These are phyloP conservation scores for Pammene aurita DNA, from an alignment of 2,888 invertebrate species.

Conservation along the genomic window DNA sequence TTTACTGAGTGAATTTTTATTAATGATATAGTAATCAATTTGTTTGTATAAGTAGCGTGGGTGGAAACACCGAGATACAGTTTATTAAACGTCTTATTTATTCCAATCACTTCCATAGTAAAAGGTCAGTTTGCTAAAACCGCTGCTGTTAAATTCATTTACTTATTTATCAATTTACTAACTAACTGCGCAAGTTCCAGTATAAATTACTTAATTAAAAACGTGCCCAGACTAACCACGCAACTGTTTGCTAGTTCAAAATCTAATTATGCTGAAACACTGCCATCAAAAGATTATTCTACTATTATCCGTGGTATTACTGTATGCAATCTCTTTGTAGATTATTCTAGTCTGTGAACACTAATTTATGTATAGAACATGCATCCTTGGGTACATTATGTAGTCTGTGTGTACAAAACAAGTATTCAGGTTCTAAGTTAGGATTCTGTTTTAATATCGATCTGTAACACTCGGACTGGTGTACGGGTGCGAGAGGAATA, in stretches of 20 bases:
- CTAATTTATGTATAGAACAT: not conserved
- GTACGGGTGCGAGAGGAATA: too few relatives aligned
- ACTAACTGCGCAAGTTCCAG: not conserved
- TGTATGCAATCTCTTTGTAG: slow-evolving; percentile 13
- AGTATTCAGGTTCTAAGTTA: not conserved
- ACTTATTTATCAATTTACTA: not conserved
- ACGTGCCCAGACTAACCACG: slow-evolving; percentile 4
- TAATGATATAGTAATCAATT: too few relatives aligned
- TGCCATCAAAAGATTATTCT: not conserved
- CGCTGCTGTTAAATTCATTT: not conserved
- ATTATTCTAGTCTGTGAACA: not conserved
- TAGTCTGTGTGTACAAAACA: not conserved
- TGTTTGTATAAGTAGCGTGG: too few relatives aligned
- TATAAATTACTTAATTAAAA: slow-evolving; percentile 2
- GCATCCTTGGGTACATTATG: not conserved
- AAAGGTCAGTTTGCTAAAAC: not conserved
- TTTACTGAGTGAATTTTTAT: too few relatives aligned
- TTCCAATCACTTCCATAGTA: not conserved
- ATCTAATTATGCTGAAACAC: not conserved
- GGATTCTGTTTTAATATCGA: not conserved
- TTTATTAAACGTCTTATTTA: too few relatives aligned
- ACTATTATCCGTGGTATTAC: not conserved
- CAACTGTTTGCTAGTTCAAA: not conserved
- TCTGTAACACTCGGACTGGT: too few relatives aligned
- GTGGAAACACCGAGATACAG: too few relatives aligned